These are phyloP conservation scores for Hoplostethus mediterraneus DNA, from an alignment of 2,797 vertebrate genomes.

Conservation along the genomic window DNA sequence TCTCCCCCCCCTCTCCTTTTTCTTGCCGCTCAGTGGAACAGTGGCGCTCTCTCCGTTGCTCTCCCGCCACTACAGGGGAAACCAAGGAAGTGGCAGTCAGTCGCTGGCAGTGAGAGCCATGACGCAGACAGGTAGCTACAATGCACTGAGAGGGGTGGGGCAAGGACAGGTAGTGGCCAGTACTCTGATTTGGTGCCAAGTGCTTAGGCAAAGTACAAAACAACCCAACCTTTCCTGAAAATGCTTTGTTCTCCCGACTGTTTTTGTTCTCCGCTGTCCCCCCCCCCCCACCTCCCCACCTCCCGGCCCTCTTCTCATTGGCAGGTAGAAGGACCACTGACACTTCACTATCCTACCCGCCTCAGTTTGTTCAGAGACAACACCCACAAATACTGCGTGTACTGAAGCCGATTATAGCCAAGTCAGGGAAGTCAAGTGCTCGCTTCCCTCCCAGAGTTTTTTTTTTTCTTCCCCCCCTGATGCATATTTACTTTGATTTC, in stretches of 20 bases:
- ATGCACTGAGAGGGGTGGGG: constrained; percentile 73
- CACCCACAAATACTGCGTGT: constrained; percentile 34
- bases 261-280: constrained; percentile 17
- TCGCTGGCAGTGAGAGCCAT: constrained; percentile 59
- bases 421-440: constrained; percentile 19
- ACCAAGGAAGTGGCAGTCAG: constrained; percentile 67
- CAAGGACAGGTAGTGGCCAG: constrained; percentile 77
- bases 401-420: constrained; percentile 45
- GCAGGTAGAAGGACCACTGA: constrained; percentile 53
- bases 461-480: constrained; percentile 9
- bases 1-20: constrained; percentile 21
- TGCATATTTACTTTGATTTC: constrained; percentile 63
- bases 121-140: constrained; percentile 56
- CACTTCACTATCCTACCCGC: constrained; percentile 39
- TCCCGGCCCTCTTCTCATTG: constrained; percentile 17
- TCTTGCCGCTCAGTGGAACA: constrained; percentile 8
- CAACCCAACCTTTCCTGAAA: constrained; percentile 49
- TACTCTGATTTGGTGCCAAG: constrained; percentile 66
- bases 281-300: neutral
- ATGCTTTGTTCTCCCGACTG: constrained; percentile 13
- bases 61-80: constrained; percentile 53
- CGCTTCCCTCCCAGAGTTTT: constrained; percentile 38
- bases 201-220: constrained; percentile 58
- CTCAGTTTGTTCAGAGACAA: constrained; percentile 46
- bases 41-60: constrained; percentile 11